Percentiles rank a stretch among this genome's conserved stretches.
Conservation (phyloP, 2,113 vertebrate species). For the Chroicocephalus ridibundus region DNA sequence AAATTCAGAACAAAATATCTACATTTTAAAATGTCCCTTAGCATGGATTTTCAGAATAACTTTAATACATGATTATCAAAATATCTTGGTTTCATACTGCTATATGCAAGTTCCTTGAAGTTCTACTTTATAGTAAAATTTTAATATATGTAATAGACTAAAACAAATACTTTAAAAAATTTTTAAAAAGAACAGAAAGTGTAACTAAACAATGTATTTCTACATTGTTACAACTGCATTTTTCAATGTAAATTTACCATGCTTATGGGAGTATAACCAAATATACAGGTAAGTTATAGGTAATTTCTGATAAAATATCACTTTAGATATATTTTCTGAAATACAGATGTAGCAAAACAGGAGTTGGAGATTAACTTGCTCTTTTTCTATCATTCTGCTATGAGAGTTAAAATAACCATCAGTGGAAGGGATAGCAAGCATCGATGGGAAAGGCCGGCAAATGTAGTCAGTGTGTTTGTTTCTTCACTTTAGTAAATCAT, state of each 20-base stretch:
- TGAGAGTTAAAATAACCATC: neutral
- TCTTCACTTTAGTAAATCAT: neutral
- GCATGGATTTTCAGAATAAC: neutral
- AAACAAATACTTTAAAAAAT: neutral
- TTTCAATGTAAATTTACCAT: neutral
- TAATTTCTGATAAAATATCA: neutral
- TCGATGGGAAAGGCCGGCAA: neutral
- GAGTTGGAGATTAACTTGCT: neutral
- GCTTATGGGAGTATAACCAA: neutral
- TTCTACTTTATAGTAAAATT: neutral
- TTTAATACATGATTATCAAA: neutral
- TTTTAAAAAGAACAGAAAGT: neutral
- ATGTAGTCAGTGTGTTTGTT: neutral
- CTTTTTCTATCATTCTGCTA: neutral
- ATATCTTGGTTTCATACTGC: neutral
- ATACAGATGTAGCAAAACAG: neutral
- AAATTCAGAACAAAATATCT: neutral
- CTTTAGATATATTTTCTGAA: neutral
- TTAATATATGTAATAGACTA: neutral
- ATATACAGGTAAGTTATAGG: neutral
- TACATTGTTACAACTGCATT: neutral
- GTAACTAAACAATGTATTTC: neutral
- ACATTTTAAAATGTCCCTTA: neutral
- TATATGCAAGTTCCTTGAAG: neutral
- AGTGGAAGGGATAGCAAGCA: neutral